These are phyloP conservation scores for Holcopasites calliopsidis DNA, from an alignment of 1,140 invertebrate genomes.

Conservation along the genomic window DNA sequence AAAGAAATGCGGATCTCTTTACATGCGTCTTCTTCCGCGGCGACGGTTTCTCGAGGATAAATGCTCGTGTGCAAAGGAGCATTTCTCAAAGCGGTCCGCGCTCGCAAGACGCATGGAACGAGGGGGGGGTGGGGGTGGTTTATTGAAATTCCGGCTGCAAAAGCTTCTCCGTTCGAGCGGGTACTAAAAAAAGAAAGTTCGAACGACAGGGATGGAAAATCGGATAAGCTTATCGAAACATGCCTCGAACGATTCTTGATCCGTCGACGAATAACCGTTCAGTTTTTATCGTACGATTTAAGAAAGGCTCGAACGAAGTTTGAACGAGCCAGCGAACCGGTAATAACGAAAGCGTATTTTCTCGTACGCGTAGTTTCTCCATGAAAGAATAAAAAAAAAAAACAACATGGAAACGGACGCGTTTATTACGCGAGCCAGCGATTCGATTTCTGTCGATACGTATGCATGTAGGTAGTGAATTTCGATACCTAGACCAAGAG, in stretches of 20 bases:
- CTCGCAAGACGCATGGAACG: constrained; percentile 19
- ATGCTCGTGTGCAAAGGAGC: background rate
- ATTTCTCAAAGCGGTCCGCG: constrained; percentile 17
- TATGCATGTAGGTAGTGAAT: constrained; percentile 28
- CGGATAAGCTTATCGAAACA: constrained; percentile 14
- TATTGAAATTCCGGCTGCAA: background rate
- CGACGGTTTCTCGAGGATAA: constrained; percentile 14
- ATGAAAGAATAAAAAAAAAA: constrained; percentile 1
- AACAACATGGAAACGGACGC: background rate
- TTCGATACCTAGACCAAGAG: constrained; percentile 23
- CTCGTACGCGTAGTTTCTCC: constrained; percentile 5
- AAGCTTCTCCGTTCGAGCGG: background rate
- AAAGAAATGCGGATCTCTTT: background rate
- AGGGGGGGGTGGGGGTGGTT: background rate
- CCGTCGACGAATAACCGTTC: background rate
- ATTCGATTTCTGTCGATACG: constrained; percentile 14
- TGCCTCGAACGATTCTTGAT: constrained; percentile 22
- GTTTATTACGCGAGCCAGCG: constrained; percentile 5
- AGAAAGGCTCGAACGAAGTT: background rate
- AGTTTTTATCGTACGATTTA: background rate
- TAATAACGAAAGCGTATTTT: constrained; percentile 22
- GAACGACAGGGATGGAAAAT: constrained; percentile 24
- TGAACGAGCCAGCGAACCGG: background rate
- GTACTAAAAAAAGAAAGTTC: background rate
- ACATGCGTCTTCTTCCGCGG: constrained; percentile 23